Evolutionary conservation across 2,797 vertebrate genomes (phyloP).

Genomic region (Eutrigla gurnardus): DNA sequence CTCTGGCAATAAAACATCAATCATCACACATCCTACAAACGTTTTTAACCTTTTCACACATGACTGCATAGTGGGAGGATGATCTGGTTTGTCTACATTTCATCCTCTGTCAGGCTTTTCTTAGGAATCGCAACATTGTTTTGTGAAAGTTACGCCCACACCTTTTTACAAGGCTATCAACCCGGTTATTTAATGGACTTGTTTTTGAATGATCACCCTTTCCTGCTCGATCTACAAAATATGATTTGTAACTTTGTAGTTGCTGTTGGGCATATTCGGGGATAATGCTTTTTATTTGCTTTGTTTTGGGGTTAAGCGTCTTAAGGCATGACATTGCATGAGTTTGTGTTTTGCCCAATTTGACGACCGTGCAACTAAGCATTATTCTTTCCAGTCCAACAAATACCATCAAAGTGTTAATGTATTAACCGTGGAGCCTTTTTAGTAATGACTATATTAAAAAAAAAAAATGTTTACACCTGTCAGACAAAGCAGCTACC

Average conservation of each 20-base stretch:
- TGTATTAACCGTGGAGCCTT: no score
- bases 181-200: neutral
- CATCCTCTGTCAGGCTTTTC: slow-evolving; percentile 1
- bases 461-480: no score
- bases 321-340: neutral
- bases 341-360: neutral
- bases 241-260: neutral
- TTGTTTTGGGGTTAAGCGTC: neutral
- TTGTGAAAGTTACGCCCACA: slow-evolving; percentile 22
- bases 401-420: no score
- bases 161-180: neutral
- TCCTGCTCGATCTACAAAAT: neutral
- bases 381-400: neutral
- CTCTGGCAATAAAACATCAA: slow-evolving; percentile 1
- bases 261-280: neutral
- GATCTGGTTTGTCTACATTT: slow-evolving; percentile 60
- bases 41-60: neutral
- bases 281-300: neutral
- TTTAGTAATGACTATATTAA: no score
- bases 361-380: neutral
- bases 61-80: neutral
- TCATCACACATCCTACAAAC: neutral
- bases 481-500: neutral
- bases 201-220: neutral
- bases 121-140: slow-evolving; percentile 13